phyloP scores from a whole-genome alignment of 2,113 vertebrate genomes.

The Caretta caretta region DNA sequence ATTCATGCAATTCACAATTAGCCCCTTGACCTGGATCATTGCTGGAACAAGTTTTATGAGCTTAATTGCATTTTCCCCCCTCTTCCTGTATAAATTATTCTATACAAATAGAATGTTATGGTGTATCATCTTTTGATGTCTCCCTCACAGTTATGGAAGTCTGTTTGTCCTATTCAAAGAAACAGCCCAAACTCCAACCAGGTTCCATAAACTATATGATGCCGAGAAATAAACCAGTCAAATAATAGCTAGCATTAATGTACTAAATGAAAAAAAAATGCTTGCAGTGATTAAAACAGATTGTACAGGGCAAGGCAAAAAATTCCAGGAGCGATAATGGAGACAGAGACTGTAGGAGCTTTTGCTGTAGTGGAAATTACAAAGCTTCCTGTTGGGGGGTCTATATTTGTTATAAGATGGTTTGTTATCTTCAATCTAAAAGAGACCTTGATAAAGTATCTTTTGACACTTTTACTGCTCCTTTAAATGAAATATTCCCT shows the following conservation, averaged over 20 bases:
- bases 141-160: background rate
- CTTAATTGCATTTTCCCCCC: slow-evolving; percentile 52
- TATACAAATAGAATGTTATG: slow-evolving; percentile 61
- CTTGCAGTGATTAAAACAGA: slow-evolving; percentile 9
- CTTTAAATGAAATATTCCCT: slow-evolving; percentile 78
- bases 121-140: slow-evolving; percentile 25
- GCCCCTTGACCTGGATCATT: slow-evolving; percentile 73
- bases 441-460: slow-evolving; percentile 74
- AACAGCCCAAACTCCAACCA: background rate
- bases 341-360: slow-evolving; percentile 6
- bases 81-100: slow-evolving; percentile 59
- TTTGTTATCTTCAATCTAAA: slow-evolving; percentile 71
- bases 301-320: background rate
- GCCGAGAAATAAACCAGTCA: slow-evolving; percentile 21
- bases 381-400: slow-evolving; percentile 35
- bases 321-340: background rate
- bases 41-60: slow-evolving; percentile 72
- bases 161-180: background rate
- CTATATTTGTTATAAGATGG: slow-evolving; percentile 63
- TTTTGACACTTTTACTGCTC: slow-evolving; percentile 77
- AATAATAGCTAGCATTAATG: background rate
- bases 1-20: slow-evolving; percentile 65
- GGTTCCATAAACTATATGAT: background rate
- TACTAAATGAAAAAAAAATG: background rate
- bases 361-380: slow-evolving; percentile 40